Evolutionary conservation across 2,888 invertebrate genomes (phyloP), one percentile per base, ranked within the genome.

Genomic region (Pachymerium ferrugineum): DNA sequence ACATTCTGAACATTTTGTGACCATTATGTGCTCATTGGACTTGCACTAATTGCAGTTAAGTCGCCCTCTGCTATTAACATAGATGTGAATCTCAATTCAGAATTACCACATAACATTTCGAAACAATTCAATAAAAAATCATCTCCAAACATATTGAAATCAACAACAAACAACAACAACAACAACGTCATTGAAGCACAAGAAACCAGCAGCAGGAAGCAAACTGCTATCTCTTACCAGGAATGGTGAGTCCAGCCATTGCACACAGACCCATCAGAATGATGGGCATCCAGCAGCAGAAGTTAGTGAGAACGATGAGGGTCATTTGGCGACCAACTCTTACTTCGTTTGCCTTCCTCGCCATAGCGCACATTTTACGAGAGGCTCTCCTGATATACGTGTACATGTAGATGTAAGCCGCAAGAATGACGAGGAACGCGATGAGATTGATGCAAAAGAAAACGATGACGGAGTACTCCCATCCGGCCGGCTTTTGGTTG

Each of bases 401-500:
- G 74, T 81, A 82, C 77, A 82, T 81, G 31, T 79, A 78, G 25
- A 77, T 25, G 76, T 82, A 82, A 3, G 80, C 80, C 1, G 77
- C 71, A 4, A 79, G 79, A 35, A 82, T 81, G 28, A 80, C 73
- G 0, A 81, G 25, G 76, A 82, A 81, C 2, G 79, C 78, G 5
- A 79, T 30, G 47, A 81, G 79, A 75, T 82, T 82, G 30, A 80
- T 76, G 47, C 80, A 76, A 68, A 82, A 78, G 74, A 81, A 81
- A 6, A 82, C 76, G 1, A 78, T 79, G 3, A 80, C 78, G 3
- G 80, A 79, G 74, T 81, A 82, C 72, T 82, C 79, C 81, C 81
- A 82, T 5, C 82, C 82, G 6, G 80, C 78, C 1, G 79, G 79
- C 31, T 78, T 76, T 72, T 80, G 79, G 33, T 78, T 78, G 19